Evolutionary conservation across 2,113 vertebrate species (phyloP).

Genomic region (Pachyramphus minor): DNA sequence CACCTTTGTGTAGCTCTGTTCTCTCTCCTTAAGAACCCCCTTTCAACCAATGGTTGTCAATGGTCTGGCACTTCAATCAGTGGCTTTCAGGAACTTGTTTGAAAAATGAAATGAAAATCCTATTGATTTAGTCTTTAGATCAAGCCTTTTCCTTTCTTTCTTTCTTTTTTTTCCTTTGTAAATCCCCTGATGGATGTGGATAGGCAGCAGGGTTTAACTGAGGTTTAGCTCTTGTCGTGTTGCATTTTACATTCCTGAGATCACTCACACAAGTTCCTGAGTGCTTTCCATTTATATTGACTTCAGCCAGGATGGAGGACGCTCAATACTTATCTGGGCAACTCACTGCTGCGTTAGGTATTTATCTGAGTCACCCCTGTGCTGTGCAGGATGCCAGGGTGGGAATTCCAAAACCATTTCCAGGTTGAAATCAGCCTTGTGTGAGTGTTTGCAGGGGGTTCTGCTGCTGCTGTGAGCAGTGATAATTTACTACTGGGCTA

Average conservation of each 20-base stretch:
- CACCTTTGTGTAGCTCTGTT: not conserved
- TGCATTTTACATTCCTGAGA: not conserved
- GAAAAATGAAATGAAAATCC: constrained; percentile 26
- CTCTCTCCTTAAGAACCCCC: not conserved
- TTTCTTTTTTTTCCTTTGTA: not conserved
- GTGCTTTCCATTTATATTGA: not conserved
- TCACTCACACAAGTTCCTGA: not conserved
- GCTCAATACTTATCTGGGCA: not conserved
- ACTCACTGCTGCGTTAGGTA: rapidly evolving
- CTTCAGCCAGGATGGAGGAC: not conserved
- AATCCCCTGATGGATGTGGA: not conserved
- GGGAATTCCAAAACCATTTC: not conserved
- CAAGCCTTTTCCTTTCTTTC: not conserved
- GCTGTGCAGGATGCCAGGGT: not conserved
- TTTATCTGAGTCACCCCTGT: not conserved
- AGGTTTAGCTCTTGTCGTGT: not conserved
- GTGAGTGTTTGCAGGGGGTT: not conserved
- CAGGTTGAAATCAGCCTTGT: not conserved
- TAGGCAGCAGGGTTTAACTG: not conserved
- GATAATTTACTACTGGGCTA: rapidly evolving
- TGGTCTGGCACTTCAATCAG: not conserved
- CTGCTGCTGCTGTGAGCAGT: not conserved
- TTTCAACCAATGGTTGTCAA: not conserved
- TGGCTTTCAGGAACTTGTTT: constrained; percentile 8
- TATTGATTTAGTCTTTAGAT: not conserved